Conservation (phyloP, 2,797 vertebrate genomes). For the Vipera ursinii region DNA sequence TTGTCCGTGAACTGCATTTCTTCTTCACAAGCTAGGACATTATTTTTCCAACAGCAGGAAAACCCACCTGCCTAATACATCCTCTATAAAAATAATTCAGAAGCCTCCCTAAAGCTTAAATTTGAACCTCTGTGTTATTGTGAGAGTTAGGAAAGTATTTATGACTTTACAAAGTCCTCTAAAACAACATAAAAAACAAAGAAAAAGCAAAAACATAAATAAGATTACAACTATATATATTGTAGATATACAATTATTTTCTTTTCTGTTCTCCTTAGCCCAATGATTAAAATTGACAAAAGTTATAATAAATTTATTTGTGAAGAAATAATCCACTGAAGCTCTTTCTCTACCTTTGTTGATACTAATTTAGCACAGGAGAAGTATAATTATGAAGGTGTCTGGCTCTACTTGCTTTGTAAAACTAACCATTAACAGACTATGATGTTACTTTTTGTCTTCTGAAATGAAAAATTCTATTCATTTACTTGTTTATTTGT, state of each 20-base stretch:
- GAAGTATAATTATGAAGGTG: not conserved
- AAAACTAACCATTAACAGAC: not conserved
- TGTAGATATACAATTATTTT: not conserved
- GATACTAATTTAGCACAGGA: not conserved
- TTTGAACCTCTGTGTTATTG: not conserved
- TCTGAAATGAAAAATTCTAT: not conserved
- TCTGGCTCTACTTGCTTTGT: not conserved
- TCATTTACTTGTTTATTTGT: not conserved
- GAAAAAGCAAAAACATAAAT: not conserved
- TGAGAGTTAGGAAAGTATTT: not conserved
- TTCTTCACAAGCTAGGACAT: not conserved
- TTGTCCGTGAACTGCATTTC: not conserved
- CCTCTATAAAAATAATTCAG: slow-evolving; percentile 14
- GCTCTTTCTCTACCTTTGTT: not conserved
- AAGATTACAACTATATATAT: not conserved
- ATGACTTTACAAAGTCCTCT: not conserved
- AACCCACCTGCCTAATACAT: not conserved
- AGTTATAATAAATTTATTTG: not conserved
- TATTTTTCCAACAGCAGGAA: not conserved
- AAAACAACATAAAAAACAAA: not conserved
- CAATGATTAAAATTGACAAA: not conserved
- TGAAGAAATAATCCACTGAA: not conserved
- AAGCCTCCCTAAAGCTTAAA: slow-evolving; percentile 2
- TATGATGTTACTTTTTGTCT: not conserved
- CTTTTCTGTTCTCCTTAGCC: not conserved